Evolutionary conservation across 2,888 invertebrate species (phyloP).

Genomic region (Parelbella ahira): DNA sequence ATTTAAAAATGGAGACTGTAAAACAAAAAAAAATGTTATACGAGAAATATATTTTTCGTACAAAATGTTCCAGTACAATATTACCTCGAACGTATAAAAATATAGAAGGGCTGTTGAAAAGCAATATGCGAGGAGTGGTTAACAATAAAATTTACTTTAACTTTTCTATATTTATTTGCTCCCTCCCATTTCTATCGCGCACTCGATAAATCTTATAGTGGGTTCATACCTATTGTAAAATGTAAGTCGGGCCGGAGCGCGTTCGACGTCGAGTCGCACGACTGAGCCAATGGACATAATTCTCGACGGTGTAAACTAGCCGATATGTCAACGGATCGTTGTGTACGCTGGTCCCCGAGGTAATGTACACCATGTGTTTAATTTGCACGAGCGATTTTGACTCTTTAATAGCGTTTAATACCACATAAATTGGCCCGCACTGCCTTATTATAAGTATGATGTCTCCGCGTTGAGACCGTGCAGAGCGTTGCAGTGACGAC

Average conservation of each 20-base stretch:
- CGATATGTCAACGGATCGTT: slow-evolving; percentile 32
- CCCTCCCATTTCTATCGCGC: slow-evolving; percentile 19
- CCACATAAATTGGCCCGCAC: slow-evolving; percentile 13
- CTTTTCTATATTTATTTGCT: slow-evolving; percentile 26
- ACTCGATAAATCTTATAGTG: slow-evolving; percentile 33
- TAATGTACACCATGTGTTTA: slow-evolving; percentile 19
- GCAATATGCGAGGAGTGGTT: too few relatives aligned
- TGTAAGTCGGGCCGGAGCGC: slow-evolving; percentile 20
- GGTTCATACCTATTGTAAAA: slow-evolving; percentile 26
- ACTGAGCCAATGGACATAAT: slow-evolving; percentile 32
- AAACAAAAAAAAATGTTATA: too few relatives aligned
- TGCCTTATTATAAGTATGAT: slow-evolving; percentile 3
- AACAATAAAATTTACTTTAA: slow-evolving; percentile 5
- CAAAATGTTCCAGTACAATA: too few relatives aligned
- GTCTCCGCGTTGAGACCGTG: slow-evolving; percentile 5
- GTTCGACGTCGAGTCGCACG: slow-evolving; percentile 28
- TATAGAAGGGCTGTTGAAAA: too few relatives aligned
- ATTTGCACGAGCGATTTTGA: slow-evolving; percentile 20
- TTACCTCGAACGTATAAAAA: too few relatives aligned
- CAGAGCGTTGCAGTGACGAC: slow-evolving; percentile 20
- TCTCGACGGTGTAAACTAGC: slow-evolving; percentile 38
- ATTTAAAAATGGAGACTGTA: too few relatives aligned
- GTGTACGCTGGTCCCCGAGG: slow-evolving; percentile 18
- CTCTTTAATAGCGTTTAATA: slow-evolving; percentile 19
- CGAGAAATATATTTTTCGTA: too few relatives aligned